Evolutionary conservation across 2,888 invertebrate genomes (phyloP), one percentile per base, ranked within the genome.

Genomic region (Acrobasis consociella): DNA sequence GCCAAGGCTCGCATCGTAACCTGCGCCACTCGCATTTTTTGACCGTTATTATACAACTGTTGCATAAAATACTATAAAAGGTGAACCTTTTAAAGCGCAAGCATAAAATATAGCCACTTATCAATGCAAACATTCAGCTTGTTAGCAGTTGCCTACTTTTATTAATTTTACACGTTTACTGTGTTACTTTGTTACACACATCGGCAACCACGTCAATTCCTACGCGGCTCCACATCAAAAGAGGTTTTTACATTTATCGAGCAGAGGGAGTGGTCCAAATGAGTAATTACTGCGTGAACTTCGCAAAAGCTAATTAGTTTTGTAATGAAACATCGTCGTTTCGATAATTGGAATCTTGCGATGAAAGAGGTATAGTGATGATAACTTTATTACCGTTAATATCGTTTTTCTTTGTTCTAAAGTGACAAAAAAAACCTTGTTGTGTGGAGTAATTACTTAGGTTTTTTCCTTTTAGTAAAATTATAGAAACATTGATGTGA

Each of bases 251-350:
- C 61, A n/a, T 39, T 15, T 39, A 53, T 46, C 42, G 31, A 52
- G 22, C 22, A 53, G 52, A 22, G 31, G 62, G 65, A 49, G 62
- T 60, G 60, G 60, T 53, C 58, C 22, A 49, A 52, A 60, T 62
- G 52, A 65, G 50, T 62, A 63, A 65, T 62, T 64, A 56, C 56
- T 1, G 56, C 42, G 61, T 55, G 62, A 62, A 64, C 64, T 62
- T 65, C 59, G 61, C 58, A 62, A 60, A 65, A 65, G 55, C 61
- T 62, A 65, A 65, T 64, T 65, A 65, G 55, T 63, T 63, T 65
- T 51, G 52, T 65, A 65, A 65, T 62, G 49, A 62, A 56, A 51
- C 63, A 59, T 59, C 62, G 63, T 61, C 63, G 31, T 15, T 53
- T 52, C 61, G 62, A 52, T 65, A 65, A 65, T 65, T 63, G 62